phyloP scores from a whole-genome alignment of 2,113 vertebrate species.

The Lutjanus erythropterus region DNA sequence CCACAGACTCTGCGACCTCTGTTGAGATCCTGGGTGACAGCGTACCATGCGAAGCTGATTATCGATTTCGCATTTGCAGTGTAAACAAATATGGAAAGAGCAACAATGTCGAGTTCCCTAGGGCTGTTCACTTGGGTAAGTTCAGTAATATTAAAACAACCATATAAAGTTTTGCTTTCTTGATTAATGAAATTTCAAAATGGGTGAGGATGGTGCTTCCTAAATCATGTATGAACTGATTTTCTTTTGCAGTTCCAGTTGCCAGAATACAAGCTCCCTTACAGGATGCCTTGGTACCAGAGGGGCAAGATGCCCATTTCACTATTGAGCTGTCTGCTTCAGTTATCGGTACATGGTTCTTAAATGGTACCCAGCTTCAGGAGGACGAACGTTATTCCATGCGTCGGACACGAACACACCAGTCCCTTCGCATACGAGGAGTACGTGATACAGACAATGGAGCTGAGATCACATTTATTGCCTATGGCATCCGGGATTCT shows the following conservation, averaged over 20 bases:
- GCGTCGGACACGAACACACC: conserved; percentile 83
- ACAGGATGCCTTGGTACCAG: conserved; percentile 87
- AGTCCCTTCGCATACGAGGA: conserved; percentile 87
- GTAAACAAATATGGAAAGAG: conserved; percentile 93
- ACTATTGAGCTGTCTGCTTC: conserved; percentile 91
- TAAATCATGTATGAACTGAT: not conserved
- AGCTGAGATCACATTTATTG: conserved; percentile 90
- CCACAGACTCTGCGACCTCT: conserved; percentile 89
- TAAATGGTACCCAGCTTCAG: conserved; percentile 87
- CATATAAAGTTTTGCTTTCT: not conserved
- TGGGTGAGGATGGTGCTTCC: not conserved
- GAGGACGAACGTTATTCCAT: conserved; percentile 83
- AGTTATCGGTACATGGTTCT: conserved; percentile 91
- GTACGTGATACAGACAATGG: conserved; percentile 87
- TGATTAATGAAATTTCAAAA: not conserved
- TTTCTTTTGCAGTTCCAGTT: conserved; percentile 87
- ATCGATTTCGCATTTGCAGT: conserved; percentile 92
- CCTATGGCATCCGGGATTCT: conserved; percentile 87
- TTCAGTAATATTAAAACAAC: not conserved
- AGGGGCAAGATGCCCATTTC: conserved; percentile 89
- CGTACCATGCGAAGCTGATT: conserved; percentile 91
- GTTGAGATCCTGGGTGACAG: conserved; percentile 94
- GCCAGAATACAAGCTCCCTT: conserved; percentile 89
- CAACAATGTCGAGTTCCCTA: conserved; percentile 90
- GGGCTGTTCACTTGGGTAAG: conserved; percentile 92